Evolutionary conservation across 53 echinoderm and acorn worm genomes (phyloP), one percentile per base, ranked within the genome.

Genomic region (Hippasteria phrygiana): DNA sequence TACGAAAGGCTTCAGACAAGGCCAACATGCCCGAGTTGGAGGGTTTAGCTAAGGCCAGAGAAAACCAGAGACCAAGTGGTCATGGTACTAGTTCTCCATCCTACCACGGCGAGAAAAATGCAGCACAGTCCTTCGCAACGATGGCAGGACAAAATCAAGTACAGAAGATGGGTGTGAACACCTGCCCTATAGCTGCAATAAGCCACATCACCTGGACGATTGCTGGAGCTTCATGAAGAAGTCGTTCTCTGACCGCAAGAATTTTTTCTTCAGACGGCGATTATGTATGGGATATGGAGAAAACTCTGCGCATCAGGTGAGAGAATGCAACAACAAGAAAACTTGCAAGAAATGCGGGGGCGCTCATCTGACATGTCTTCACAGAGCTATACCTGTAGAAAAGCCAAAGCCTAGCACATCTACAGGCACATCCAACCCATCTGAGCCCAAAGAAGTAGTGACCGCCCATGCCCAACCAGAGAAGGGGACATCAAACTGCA

Each of bases 21-120:
- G 80, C 89, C 36, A 89, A 80, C 31, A 89, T 89, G 4, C 89
- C 89, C 2, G 89, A 89, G 74, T 67, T 90, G 8, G 43, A 55
- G n/a, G 9, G 16, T 2, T 22, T 43, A 14, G 12, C 24, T 17
- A 74, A 43, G 28, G 42, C 46, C n/a, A 74, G 43, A 29, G 75
- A 42, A 74, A 74, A 40, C 46, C 47, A 47, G 47, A 47, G 47
- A 47, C 47, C 47, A 47, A 47, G 47, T 43, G 42, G 43, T 27
- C 75, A 45, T 55, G 55, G 9, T 16, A 17, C 16, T 13, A 47
- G 29, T 47, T 2, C 28, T 31, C 46, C 29, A 4, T 4, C 74
- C 24, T 22, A 45, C 7, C 74, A 74, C 5, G 28, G 5, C 26
- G n/a, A n/a, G n/a, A n/a, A n/a, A n/a, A n/a, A n/a, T n/a, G n/a